Evolutionary conservation across 2,888 invertebrate species (phyloP).

Genomic region (Nymphalis polychloros): DNA sequence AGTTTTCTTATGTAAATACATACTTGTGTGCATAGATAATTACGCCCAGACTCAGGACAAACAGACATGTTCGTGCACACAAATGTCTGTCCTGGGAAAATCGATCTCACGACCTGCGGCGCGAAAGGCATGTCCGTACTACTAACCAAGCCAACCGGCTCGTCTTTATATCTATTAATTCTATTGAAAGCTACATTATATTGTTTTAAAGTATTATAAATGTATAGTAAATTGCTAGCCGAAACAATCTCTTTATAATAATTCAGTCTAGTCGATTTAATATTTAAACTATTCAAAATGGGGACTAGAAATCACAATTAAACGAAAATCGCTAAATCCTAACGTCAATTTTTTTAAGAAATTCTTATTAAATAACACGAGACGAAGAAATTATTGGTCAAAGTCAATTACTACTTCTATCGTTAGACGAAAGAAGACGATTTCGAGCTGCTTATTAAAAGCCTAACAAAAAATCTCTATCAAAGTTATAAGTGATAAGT

Average conservation of each 20-base stretch:
- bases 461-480: too few species aligned
- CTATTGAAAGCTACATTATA: not conserved
- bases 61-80: too few species aligned
- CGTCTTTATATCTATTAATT: not conserved
- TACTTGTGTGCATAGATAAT: too few species aligned
- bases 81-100: too few species aligned
- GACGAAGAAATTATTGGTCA: constrained; percentile 21
- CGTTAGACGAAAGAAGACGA: not conserved
- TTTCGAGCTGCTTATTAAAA: too few species aligned
- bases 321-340: not conserved
- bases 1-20: too few species aligned
- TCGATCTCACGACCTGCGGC: too few species aligned
- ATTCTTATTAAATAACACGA: not conserved
- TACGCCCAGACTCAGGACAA: too few species aligned
- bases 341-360: not conserved
- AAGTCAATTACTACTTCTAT: not conserved
- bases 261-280: constrained; percentile 49
- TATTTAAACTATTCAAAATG: constrained; percentile 11
- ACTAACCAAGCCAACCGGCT: too few species aligned
- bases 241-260: constrained; percentile 54
- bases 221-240: constrained; percentile 46
- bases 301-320: constrained; percentile 21
- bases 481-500: too few species aligned
- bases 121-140: too few species aligned
- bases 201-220: not conserved